Evolutionary conservation across 2,797 vertebrate genomes (phyloP).

Genomic region (Gobio occitaniae): DNA sequence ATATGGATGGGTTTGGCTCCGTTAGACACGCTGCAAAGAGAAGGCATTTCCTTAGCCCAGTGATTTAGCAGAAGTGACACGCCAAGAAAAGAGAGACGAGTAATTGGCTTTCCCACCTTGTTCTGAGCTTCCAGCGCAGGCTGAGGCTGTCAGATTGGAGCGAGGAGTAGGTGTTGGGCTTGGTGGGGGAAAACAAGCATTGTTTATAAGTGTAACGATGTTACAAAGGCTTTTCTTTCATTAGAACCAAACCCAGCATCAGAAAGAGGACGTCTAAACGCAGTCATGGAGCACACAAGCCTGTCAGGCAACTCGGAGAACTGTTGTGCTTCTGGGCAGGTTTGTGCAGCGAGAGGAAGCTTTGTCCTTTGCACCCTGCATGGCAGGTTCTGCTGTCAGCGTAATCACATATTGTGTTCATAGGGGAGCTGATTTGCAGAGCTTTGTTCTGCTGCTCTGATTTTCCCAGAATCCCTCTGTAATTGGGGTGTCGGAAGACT

Average conservation of each 20-base stretch:
- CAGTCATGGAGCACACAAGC: background rate
- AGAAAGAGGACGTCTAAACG: constrained; percentile 18
- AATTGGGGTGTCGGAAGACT: constrained; percentile 57
- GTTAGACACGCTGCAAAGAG: constrained; percentile 37
- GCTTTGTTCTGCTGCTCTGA: constrained; percentile 63
- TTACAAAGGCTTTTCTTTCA: constrained; percentile 29
- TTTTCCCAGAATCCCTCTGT: constrained; percentile 57
- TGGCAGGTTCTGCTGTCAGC: constrained; percentile 54
- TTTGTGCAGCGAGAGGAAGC: constrained; percentile 38
- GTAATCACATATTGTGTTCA: constrained; percentile 53
- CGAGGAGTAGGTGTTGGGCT: constrained; percentile 26
- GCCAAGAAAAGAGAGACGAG: constrained; percentile 51
- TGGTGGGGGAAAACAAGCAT: constrained; percentile 43
- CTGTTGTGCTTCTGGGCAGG: constrained; percentile 41
- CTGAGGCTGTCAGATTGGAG: constrained; percentile 45
- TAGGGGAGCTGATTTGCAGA: constrained; percentile 63
- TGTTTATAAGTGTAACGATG: constrained; percentile 32
- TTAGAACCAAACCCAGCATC: constrained; percentile 34
- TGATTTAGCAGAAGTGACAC: constrained; percentile 58
- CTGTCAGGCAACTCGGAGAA: constrained; percentile 5
- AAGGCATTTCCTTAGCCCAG: constrained; percentile 42
- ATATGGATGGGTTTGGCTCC: constrained; percentile 35
- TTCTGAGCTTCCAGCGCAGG: constrained; percentile 41
- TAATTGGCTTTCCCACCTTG: constrained; percentile 67
- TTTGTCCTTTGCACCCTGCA: constrained; percentile 41